Evolutionary conservation across 1,140 invertebrate genomes (phyloP), one percentile per base, ranked within the genome.

Genomic region (Drosophila orosa): DNA sequence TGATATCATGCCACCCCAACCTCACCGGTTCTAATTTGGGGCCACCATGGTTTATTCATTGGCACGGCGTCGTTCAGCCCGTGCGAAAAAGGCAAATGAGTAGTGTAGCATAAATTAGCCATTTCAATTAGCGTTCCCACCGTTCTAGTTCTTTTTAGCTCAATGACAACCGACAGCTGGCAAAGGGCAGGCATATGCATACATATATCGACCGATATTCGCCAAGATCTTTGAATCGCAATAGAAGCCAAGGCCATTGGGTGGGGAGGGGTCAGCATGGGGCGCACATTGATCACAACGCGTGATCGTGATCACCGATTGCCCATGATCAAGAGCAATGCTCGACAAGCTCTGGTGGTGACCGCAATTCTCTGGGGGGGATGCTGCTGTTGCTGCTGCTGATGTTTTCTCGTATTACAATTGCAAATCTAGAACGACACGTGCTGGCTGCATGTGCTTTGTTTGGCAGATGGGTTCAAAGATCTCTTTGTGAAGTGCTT

Each of bases 351-450:
- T 19, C 27, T 50, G 19, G 48, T 33, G 7, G 13, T 33, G 7
- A 7, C 19, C 29, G 19, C 48, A n/a, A 22, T 52, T 33, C 48
- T 22, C 48, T 22, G 29, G 17, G 7, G 40, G 3, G 22, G 9
- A n/a, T n/a, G 27, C 1, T 29, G 27, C 8, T 29, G 27, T 8
- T 12, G 31, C 15, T 44, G 40, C 5, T 54, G 31, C 31, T 24
- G 50, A 15, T 22, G 50, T 22, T 54, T 31, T 24, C 50, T 54
- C 19, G 4, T 7, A 54, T 35, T 54, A 35, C 50, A 54, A 24
- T 35, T 54, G 50, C 50, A 54, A 54, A 54, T 54, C 50, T 54
- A 54, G 50, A 54, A 5, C 19, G 50, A 24, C 50, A 54, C 50
- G 50, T 54, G 31, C 22, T 13, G 31, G 8, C 31, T 22, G 15